Evolutionary conservation across 2,888 invertebrate genomes (phyloP), one percentile per base, ranked within the genome.

Genomic region (Pyrocoelia pectoralis): DNA sequence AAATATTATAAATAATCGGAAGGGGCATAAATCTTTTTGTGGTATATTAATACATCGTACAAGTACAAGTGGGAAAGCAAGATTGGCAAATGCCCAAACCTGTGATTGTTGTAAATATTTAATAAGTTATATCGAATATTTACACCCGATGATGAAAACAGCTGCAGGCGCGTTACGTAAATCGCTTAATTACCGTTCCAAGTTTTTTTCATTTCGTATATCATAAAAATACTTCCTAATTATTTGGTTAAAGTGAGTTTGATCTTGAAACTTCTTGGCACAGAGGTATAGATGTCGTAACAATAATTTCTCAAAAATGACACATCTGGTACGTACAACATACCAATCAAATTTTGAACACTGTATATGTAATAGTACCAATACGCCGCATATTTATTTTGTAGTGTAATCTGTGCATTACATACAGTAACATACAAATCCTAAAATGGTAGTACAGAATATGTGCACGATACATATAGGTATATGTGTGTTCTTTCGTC

Each of bases 1-100:
- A 18, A 46, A 33, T 15, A 46, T 46, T 46, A 46, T 46, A 46
- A 46, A 46, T 46, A 46, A 15, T n/a, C 8, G 33, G n/a, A 33
- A n/a, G 9, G 2, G 33, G 33, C 24, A 33, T 33, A 33, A 33
- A 33, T 33, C 8, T 33, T n/a, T 33, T n/a, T 33, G 33, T 33
- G n/a, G 33, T 33, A n/a, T 4, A 33, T 33, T 33, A 33, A 33
- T 33, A 46, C 46, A 17, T 10, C 17, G 24, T 24, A 24, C 24
- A 5, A 24, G 24, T 24, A 6, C 6, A 9, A 17, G 46, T 46
- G 10, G 8, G n/a, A 18, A 1, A 8, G 6, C 6, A 3, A 10
- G 13, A 4, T 46, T 46, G 46, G 46, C 46, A 18, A 10, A 17
- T 10, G 5, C 6, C 46, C 46, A 46, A 46, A 3, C 17, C 46